Conservation (phyloP, 53 echinoderm and acorn worm genomes). For the Henricia sp. region DNA sequence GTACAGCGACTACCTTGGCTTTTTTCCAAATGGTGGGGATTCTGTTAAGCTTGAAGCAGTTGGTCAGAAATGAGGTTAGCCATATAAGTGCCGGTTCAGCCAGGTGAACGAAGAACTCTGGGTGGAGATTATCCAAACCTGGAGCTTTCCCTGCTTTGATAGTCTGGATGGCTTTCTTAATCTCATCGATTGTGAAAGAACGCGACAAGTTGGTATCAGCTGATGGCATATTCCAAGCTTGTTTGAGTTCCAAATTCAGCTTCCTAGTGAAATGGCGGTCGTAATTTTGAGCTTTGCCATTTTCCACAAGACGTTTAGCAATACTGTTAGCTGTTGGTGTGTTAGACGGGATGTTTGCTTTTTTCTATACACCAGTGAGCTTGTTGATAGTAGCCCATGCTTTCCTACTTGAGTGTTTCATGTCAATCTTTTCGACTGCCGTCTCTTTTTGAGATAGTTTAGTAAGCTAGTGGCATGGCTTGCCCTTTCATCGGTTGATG, state of each 20-base stretch:
- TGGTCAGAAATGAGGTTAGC: conserved; percentile 7
- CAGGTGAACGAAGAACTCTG: conserved; percentile 37
- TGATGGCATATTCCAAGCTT: too few species aligned
- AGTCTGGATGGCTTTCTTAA: background rate
- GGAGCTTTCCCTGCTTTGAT: conserved; percentile 50
- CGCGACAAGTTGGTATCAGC: too few species aligned
- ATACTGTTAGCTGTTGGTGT: too few species aligned
- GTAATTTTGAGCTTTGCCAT: too few species aligned
- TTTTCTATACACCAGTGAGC: conserved; percentile 2
- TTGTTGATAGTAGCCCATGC: conserved; percentile 19
- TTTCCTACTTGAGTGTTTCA: conserved; percentile 19
- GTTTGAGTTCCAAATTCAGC: too few species aligned
- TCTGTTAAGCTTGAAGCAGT: background rate
- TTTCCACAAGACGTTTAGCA: too few species aligned
- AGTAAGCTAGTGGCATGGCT: background rate
- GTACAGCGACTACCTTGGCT: background rate
- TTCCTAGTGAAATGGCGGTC: too few species aligned
- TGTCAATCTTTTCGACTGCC: background rate
- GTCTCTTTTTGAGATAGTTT: background rate
- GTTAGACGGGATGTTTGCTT: too few species aligned
- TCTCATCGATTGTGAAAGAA: conserved; percentile 15
- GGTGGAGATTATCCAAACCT: conserved; percentile 36
- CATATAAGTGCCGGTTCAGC: background rate
- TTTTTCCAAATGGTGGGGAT: conserved; percentile 6
- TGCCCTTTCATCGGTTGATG: background rate